Evolutionary conservation across 2,113 vertebrate genomes (phyloP).

Genomic region (Chionomys nivalis): DNA sequence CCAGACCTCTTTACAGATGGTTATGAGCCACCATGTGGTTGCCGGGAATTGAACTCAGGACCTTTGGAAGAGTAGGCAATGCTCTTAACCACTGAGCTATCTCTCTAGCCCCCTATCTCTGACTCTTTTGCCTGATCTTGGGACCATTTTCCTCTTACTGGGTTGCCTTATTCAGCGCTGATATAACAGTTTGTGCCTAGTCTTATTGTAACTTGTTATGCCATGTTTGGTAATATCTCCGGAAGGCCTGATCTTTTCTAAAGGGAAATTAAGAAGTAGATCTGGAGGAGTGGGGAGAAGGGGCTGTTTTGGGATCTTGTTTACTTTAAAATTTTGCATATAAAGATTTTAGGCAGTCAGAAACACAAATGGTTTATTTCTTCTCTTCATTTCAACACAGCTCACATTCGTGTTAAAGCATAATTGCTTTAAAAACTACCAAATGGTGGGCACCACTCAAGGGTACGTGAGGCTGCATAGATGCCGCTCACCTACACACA

Average conservation of each 20-base stretch:
- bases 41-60: no score
- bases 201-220: background rate
- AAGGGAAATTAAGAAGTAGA: background rate
- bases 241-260: background rate
- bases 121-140: background rate
- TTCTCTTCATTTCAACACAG: constrained; percentile 40
- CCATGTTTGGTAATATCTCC: background rate
- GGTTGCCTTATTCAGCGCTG: background rate
- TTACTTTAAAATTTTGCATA: constrained; percentile 66
- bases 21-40: no score
- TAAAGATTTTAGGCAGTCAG: constrained; percentile 23
- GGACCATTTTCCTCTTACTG: background rate
- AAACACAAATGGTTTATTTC: constrained; percentile 55
- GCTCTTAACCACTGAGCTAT: no score
- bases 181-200: background rate
- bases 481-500: background rate
- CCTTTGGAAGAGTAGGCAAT: no score
- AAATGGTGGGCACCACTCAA: background rate
- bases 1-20: no score
- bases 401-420: constrained; percentile 30
- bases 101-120: no score
- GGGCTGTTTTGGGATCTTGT: constrained; percentile 48
- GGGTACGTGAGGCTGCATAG: background rate
- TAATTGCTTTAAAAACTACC: constrained; percentile 24
- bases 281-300: background rate